Percentiles rank a stretch among this genome's conserved stretches.
Conservation (phyloP, 2,113 vertebrate genomes). For the Chunga burmeisteri region DNA sequence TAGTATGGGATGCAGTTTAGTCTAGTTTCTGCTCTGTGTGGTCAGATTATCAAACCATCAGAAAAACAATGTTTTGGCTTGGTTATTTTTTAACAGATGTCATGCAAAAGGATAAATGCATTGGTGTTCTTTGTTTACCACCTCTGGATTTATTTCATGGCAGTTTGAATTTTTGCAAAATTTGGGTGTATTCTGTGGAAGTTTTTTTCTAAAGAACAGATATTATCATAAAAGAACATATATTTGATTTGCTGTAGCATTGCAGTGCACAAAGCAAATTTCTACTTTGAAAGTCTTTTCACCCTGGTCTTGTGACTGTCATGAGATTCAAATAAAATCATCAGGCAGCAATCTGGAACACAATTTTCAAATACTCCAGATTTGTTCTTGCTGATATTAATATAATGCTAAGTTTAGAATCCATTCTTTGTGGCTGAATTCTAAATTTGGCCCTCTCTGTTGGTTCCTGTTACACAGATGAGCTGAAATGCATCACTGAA, state of each 20-base stretch:
- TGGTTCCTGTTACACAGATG: conserved; percentile 44
- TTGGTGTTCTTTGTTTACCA: neutral
- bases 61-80: neutral
- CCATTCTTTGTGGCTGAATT: conserved; percentile 54
- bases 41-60: neutral
- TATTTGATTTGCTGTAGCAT: conserved; percentile 18
- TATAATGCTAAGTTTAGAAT: conserved; percentile 62
- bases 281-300: conserved; percentile 29
- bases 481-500: conserved; percentile 47
- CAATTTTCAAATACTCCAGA: conserved; percentile 48
- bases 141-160: neutral
- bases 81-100: neutral
- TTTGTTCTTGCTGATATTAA: conserved; percentile 61
- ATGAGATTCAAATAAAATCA: conserved; percentile 39
- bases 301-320: conserved; percentile 50
- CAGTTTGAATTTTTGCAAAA: neutral
- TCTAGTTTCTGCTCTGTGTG: neutral
- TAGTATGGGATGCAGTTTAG: neutral
- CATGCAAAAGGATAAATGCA: neutral
- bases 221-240: neutral
- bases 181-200: neutral
- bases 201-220: neutral
- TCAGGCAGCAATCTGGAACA: conserved; percentile 58
- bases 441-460: conserved; percentile 48
- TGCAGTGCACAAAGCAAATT: conserved; percentile 24